Evolutionary conservation across 2,888 invertebrate species (phyloP), one percentile per base, ranked within the genome.

Genomic region (Lissonota sp.): DNA sequence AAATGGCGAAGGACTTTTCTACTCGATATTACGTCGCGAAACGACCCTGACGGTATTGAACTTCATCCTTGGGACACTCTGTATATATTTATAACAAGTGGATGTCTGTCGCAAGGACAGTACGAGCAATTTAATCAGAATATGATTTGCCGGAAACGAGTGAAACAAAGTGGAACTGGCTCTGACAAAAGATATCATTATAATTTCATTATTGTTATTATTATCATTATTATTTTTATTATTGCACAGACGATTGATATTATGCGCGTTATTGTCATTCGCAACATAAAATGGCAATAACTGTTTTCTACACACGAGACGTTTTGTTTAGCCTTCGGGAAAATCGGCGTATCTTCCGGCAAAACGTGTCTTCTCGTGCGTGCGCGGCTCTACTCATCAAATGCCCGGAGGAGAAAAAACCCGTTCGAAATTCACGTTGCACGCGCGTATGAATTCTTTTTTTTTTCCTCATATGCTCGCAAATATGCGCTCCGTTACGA

Each of bases 391-490:
- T 51, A 57, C 62, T 74, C 49, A 55, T 63, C 51, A 39, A 37
- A 14, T 8, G 14, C n/a, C 5, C 5, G 14, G 12, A 57, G 51
- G 46, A 55, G 57, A 74, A 78, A 71, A 75, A 84, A 84, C 84
- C 82, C 83, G 83, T 82, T 84, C 72, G 79, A 84, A 84, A 84
- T 74, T 81, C 26, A 53, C 64, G 66, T 79, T 55, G 69, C 44
- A 64, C 58, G 70, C 7, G 44, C 44, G 44, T 62, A 62, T 62
- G 14, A 7, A 26, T 26, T 26, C 3, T 26, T 26, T 26, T 26
- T 26, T 26, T 26, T 26, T 26, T 26, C 26, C 26, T 3, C 26
- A 2, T 3, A 3, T 26, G 26, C 26, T 26, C 26, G 3, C 26
- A 26, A 26, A 26, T 26, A 26, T 26, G 26, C 26, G 26, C 26